These are phyloP conservation scores for Eriocheir sinensis DNA, from an alignment of 1,140 invertebrate genomes.

Conservation along the genomic window DNA sequence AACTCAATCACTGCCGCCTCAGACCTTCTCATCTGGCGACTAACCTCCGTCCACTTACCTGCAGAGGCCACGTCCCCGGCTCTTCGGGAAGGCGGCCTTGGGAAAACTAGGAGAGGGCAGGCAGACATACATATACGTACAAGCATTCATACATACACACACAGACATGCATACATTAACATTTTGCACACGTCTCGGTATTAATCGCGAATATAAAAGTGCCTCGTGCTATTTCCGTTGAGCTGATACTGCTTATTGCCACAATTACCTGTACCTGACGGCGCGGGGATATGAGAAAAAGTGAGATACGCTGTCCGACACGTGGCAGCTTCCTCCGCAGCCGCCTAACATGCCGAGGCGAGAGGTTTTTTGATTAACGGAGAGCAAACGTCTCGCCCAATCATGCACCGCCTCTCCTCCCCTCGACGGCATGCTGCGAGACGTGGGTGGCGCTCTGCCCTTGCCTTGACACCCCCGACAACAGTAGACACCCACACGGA, in stretches of 20 bases:
- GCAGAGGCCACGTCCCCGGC: background rate
- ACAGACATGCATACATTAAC: background rate
- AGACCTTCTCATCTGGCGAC: background rate
- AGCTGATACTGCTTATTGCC: background rate
- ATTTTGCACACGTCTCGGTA: background rate
- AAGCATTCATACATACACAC: conserved; percentile 34
- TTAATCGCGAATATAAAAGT: background rate
- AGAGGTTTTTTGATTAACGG: conserved; percentile 1
- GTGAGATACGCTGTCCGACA: background rate
- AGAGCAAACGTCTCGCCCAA: background rate
- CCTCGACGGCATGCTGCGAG: background rate
- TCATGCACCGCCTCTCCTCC: background rate
- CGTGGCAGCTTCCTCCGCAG: background rate
- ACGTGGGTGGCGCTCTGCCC: background rate
- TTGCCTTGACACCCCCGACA: background rate
- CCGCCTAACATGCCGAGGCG: background rate
- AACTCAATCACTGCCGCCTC: conserved; percentile 38
- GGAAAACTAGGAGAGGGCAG: background rate
- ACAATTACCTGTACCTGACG: background rate
- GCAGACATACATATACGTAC: conserved; percentile 37
- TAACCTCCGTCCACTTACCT: background rate
- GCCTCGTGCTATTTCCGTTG: background rate
- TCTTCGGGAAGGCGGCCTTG: background rate
- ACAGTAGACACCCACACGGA: background rate
- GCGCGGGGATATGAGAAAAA: background rate